Percentiles rank a stretch among this genome's conserved stretches.
Conservation (phyloP, 2,113 vertebrate genomes). For the Geothlypis trichas region DNA sequence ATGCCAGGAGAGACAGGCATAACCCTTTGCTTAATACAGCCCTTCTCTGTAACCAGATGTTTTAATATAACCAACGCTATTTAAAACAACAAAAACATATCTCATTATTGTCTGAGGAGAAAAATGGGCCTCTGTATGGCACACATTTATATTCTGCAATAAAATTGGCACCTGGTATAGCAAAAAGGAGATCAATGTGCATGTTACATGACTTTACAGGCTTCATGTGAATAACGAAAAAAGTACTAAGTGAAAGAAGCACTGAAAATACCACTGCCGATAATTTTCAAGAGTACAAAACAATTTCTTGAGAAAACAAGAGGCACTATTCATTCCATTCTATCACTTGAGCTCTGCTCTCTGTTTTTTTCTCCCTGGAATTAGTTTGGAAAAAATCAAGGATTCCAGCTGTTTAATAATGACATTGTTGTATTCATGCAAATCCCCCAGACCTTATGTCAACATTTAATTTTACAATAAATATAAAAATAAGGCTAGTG, state of each 20-base stretch:
- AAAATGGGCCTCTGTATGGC: slow-evolving; percentile 25
- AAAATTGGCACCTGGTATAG: slow-evolving; percentile 52
- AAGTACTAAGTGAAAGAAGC: slow-evolving; percentile 31
- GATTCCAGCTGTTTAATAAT: slow-evolving; percentile 65
- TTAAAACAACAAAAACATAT: slow-evolving; percentile 53
- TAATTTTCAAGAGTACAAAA: slow-evolving; percentile 47
- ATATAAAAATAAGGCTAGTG: slow-evolving; percentile 53
- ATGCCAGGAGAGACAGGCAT: neutral
- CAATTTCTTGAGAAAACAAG: slow-evolving; percentile 55
- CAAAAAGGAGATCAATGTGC: slow-evolving; percentile 25
- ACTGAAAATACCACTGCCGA: slow-evolving; percentile 5
- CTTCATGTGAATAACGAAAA: slow-evolving; percentile 31
- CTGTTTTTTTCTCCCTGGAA: neutral
- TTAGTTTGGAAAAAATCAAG: slow-evolving; percentile 45
- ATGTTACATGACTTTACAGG: neutral
- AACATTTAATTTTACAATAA: slow-evolving; percentile 69
- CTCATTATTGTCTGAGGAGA: slow-evolving; percentile 37
- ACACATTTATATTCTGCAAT: slow-evolving; percentile 43
- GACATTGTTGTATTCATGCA: slow-evolving; percentile 52
- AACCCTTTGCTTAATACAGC: slow-evolving; percentile 1
- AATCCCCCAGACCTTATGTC: slow-evolving; percentile 59
- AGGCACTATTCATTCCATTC: slow-evolving; percentile 33
- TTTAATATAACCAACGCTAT: slow-evolving; percentile 14
- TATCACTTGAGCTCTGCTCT: slow-evolving; percentile 15
- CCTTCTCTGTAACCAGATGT: slow-evolving; percentile 11